phyloP scores from a whole-genome alignment of 2,113 vertebrate species.

The Reinhardtius hippoglossoides region DNA sequence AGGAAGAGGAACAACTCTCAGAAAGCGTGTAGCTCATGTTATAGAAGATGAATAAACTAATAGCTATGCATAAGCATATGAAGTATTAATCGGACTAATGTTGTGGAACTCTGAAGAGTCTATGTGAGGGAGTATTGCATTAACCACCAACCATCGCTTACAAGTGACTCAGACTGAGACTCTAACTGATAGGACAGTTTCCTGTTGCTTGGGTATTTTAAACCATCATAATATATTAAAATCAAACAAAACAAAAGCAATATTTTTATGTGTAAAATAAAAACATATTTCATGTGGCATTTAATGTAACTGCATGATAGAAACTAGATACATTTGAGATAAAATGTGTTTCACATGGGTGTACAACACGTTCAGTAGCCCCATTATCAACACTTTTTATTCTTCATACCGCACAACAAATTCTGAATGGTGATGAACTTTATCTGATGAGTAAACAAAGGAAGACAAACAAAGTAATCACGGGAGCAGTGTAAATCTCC shows the following conservation, averaged over 20 bases:
- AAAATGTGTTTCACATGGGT: neutral
- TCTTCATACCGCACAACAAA: too few species aligned
- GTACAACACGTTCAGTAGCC: neutral
- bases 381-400: neutral
- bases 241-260: too few species aligned
- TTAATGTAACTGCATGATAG: neutral
- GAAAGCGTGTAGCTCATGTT: neutral
- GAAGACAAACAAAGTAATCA: slow-evolving; percentile 10
- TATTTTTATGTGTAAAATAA: too few species aligned
- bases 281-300: too few species aligned
- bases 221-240: neutral
- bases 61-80: neutral
- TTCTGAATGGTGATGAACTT: neutral
- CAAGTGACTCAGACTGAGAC: neutral
- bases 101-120: neutral
- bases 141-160: slow-evolving; percentile 1
- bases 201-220: neutral
- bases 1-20: neutral
- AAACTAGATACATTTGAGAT: neutral
- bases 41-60: neutral
- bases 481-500: slow-evolving; percentile 3
- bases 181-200: slow-evolving; percentile 10
- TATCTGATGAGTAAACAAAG: slow-evolving; percentile 3
- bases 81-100: neutral
- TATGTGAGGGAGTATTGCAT: slow-evolving; percentile 21